Percentiles rank a stretch among this genome's conserved stretches.
Conservation (phyloP, 2,113 vertebrate genomes). For the Crotophaga sulcirostris region DNA sequence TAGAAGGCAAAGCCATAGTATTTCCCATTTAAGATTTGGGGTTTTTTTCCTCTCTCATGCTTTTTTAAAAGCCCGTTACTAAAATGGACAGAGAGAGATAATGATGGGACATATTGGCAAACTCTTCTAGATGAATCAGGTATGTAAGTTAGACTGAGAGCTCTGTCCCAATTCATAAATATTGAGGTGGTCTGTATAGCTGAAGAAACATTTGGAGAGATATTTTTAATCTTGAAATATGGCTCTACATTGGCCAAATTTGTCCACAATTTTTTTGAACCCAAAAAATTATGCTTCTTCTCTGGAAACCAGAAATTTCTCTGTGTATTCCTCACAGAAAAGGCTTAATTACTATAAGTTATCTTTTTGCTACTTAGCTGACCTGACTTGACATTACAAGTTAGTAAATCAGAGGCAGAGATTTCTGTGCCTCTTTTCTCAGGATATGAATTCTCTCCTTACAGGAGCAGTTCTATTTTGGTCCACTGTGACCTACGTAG, state of each 20-base stretch:
- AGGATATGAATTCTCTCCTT: not conserved
- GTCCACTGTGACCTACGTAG: not conserved
- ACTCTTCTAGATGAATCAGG: not conserved
- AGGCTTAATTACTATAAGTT: not conserved
- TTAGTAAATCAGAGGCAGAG: not conserved
- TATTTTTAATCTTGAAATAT: not conserved
- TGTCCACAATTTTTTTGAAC: not conserved
- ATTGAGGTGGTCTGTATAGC: not conserved
- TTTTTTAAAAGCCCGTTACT: not conserved
- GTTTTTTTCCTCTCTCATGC: fast-evolving
- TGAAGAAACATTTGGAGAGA: not conserved
- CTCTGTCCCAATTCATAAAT: not conserved
- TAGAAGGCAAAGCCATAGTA: not conserved
- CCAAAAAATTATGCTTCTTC: not conserved
- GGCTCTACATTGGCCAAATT: not conserved
- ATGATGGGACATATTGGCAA: not conserved
- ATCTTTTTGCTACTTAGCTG: not conserved
- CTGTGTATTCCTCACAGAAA: not conserved
- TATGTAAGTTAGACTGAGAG: not conserved
- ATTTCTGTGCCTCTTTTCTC: not conserved
- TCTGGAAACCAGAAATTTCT: not conserved
- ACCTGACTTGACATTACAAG: not conserved
- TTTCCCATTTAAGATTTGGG: not conserved
- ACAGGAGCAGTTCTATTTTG: not conserved
- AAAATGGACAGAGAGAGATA: not conserved